Evolutionary conservation across 1,140 invertebrate genomes (phyloP).

Genomic region (Notospermus geniculatus): DNA sequence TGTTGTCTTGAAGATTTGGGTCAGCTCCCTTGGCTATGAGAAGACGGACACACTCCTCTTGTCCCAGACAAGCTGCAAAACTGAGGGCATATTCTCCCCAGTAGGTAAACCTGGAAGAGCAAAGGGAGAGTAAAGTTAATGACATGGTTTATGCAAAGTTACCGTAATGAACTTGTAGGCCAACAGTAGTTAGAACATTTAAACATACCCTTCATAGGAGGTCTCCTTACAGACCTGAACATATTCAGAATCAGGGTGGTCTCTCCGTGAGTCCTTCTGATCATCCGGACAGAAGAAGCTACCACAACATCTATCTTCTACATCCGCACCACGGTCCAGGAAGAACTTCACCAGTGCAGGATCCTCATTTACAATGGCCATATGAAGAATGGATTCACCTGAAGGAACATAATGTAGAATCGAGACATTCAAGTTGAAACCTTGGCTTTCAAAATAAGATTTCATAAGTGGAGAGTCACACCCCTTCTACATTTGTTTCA

Average conservation of each 20-base stretch:
- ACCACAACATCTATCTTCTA: slow-evolving; percentile 81
- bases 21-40: slow-evolving; percentile 85
- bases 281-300: slow-evolving; percentile 98
- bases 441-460: background rate
- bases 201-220: slow-evolving; percentile 80
- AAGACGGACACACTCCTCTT: slow-evolving; percentile 94
- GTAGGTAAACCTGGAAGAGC: slow-evolving; percentile 87
- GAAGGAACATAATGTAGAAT: background rate
- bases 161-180: no score
- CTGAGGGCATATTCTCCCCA: slow-evolving; percentile 97
- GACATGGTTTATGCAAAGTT: no score
- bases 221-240: slow-evolving; percentile 81
- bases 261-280: slow-evolving; percentile 84
- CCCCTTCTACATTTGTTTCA: no score
- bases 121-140: background rate
- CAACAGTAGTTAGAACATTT: no score
- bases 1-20: slow-evolving; percentile 92
- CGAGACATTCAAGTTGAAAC: background rate
- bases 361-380: slow-evolving; percentile 98
- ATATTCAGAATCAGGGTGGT: slow-evolving; percentile 89
- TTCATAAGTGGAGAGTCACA: no score
- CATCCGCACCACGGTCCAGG: slow-evolving; percentile 83
- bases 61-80: slow-evolving; percentile 94
- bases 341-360: slow-evolving; percentile 95
- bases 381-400: slow-evolving; percentile 70